Base-by-base conservation (phyloP, 37 sponge, comb jelly and placozoan species). In the Spongilla lacustris region DNA sequence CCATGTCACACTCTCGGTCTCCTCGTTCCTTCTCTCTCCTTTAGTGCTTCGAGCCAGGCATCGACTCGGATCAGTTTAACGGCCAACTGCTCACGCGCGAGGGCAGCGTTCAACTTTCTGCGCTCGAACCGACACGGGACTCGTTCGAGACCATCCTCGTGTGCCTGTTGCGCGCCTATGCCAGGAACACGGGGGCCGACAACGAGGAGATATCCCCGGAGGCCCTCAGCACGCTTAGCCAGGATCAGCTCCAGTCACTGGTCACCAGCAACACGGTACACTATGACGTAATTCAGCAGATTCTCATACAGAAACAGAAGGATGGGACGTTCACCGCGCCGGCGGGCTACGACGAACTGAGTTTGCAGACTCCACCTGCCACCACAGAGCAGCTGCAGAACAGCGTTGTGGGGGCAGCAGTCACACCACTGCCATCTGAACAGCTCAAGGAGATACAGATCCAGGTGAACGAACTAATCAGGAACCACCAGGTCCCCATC, bases 231-330 rank as follows among this genome's bases (percentile, higher is more conserved):
- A 46, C 91, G 11, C 91, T 93, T 0, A 93, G 91, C 68, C 69
- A 73, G 13, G 91, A 89, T 9, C 94, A 93, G 49, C 50, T 93
- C 29, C 71, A 83, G 29, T 75, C 81, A 1, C 87, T 93, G 26
- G 69, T 90, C 34, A 89, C 91, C 28, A 93, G 94, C 36, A 93
- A 70, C 66, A 87, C 94, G 30, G 83, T 90, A 27, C 90, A 87
- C 73, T 93, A 93, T 73, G 88, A 90, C 69, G 87, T 90, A 23
- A 74, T 93, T 41, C 90, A 93, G 46, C 94, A 93, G 24, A 84
- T 93, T 19, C 73, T 84, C 73, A 38, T 74, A 21, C 83, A 86
- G 30, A 83, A 83, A 38, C 75, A 84, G 71, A 72, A 79, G 58
- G 27, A 79, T 26, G 23, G 80, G 36, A 76, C 35, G 38, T 36